phyloP scores from a whole-genome alignment of 2,797 vertebrate species.

The Scyliorhinus canicula region DNA sequence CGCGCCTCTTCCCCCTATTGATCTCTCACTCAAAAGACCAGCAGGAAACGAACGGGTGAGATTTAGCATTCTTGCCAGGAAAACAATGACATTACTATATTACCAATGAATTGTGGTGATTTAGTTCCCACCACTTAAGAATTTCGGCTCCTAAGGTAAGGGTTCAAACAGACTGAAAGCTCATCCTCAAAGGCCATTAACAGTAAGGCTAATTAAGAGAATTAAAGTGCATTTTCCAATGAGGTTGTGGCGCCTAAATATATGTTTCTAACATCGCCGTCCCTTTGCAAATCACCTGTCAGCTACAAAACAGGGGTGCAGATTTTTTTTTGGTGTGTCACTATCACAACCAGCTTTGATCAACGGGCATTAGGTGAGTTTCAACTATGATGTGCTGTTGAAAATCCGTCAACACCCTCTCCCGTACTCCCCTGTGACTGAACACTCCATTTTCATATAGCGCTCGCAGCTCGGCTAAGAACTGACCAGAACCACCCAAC shows the following conservation, averaged over 20 bases:
- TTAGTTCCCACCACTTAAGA: neutral
- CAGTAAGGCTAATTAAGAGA: constrained; percentile 18
- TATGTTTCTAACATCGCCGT: neutral
- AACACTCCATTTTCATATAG: neutral
- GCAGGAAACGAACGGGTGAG: neutral
- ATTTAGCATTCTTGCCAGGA: constrained; percentile 34
- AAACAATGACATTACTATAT: constrained; percentile 37
- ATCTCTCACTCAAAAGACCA: constrained; percentile 29
- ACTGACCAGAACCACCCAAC: neutral
- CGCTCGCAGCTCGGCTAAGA: neutral
- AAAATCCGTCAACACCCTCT: neutral
- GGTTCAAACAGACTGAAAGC: neutral
- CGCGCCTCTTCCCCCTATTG: neutral
- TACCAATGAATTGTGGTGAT: constrained; percentile 18
- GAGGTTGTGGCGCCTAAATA: neutral
- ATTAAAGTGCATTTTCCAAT: constrained; percentile 18
- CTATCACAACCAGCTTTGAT: neutral
- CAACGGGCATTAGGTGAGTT: neutral
- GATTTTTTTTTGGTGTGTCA: neutral
- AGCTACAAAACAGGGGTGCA: neutral
- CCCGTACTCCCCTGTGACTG: neutral
- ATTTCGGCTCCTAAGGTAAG: neutral
- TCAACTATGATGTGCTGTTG: neutral
- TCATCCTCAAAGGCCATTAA: neutral
- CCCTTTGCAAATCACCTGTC: neutral